Evolutionary conservation across 2,113 vertebrate genomes (phyloP).

Genomic region (Corvus hawaiiensis): DNA sequence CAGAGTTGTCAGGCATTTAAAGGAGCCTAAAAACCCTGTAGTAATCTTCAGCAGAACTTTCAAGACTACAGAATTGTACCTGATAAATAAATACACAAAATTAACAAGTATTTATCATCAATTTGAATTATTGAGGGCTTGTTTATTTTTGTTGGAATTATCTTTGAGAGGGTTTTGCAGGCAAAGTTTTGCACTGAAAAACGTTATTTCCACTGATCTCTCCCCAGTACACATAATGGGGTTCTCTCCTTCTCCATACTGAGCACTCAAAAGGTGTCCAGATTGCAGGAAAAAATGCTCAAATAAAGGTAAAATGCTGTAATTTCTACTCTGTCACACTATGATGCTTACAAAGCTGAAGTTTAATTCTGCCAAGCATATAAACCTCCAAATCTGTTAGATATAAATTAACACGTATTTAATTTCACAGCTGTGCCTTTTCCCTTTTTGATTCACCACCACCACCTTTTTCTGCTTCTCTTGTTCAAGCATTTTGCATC

Average conservation of each 20-base stretch:
- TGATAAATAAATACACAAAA: not conserved
- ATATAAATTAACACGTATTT: slow-evolving; percentile 8
- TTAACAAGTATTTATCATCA: not conserved
- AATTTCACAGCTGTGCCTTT: slow-evolving; percentile 13
- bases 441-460: not conserved
- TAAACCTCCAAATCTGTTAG: not conserved
- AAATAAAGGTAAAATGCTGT: not conserved
- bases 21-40: not conserved
- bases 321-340: not conserved
- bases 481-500: not conserved
- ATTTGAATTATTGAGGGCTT: not conserved
- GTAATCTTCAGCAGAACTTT: not conserved
- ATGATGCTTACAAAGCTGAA: not conserved
- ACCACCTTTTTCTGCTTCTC: not conserved
- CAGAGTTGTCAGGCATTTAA: not conserved
- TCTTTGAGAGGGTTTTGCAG: not conserved
- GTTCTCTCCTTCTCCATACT: not conserved
- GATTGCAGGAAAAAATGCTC: not conserved
- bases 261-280: not conserved
- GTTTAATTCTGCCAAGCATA: not conserved
- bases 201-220: not conserved
- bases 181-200: not conserved
- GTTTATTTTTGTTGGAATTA: not conserved
- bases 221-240: not conserved
- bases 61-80: not conserved